A percentile compares a stretch with the other conserved stretches of the same genome.
These are phyloP conservation scores for Pterois miles DNA, from an alignment of 2,797 vertebrate species.

Conservation along the genomic window DNA sequence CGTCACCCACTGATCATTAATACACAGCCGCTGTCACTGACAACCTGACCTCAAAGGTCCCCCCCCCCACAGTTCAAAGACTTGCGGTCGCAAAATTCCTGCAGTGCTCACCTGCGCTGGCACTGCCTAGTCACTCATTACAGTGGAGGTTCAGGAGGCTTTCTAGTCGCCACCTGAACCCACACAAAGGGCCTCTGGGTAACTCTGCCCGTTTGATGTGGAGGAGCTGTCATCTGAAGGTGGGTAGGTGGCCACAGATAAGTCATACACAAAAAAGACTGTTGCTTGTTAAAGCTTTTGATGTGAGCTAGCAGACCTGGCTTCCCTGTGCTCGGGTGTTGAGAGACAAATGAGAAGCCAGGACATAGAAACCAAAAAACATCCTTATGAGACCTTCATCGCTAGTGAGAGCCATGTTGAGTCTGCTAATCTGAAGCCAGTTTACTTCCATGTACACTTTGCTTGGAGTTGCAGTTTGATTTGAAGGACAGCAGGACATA, in stretches of 20 bases:
- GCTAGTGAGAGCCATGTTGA: neutral
- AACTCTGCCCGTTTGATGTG: conserved; percentile 80
- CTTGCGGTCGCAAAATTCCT: conserved; percentile 69
- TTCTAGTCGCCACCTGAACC: conserved; percentile 71
- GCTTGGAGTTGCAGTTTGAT: neutral
- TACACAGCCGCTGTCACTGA: conserved; percentile 2
- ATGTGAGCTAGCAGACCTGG: conserved; percentile 47
- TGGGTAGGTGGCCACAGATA: conserved; percentile 49
- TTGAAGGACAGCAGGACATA: neutral
- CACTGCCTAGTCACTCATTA: conserved; percentile 75
- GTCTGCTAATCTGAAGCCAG: conserved; percentile 1
- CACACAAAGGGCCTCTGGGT: conserved; percentile 76
- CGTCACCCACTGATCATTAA: conserved; percentile 11
- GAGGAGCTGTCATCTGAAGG: conserved; percentile 63
- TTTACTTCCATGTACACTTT: conserved; percentile 12
- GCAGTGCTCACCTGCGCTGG: conserved; percentile 74
- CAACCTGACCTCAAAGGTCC: conserved; percentile 16
- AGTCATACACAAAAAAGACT: conserved; percentile 40
- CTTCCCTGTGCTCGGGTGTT: conserved; percentile 29
- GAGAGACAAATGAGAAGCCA: conserved; percentile 58
- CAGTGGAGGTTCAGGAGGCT: conserved; percentile 53
- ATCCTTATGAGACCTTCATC: neutral
- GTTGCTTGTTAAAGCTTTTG: conserved; percentile 61
- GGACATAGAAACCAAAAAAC: conserved; percentile 5
- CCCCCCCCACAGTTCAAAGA: conserved; percentile 68